These are phyloP conservation scores for Xylophagus ater DNA, from an alignment of 2,888 invertebrate genomes.

Conservation along the genomic window DNA sequence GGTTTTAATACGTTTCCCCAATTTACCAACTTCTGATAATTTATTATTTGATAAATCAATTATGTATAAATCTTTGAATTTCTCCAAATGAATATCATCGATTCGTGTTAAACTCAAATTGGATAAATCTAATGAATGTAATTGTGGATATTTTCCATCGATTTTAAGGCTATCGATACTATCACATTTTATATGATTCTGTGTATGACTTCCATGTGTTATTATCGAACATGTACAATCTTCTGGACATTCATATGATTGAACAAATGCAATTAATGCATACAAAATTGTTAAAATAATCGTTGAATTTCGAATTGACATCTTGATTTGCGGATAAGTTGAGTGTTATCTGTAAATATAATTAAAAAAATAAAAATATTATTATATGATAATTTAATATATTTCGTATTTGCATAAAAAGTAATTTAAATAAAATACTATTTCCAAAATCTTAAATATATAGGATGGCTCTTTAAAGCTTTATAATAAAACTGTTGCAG, in stretches of 20 bases:
- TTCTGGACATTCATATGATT: conserved; percentile 26
- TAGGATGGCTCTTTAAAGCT: no score
- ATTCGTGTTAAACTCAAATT: conserved; percentile 48
- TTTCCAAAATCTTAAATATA: no score
- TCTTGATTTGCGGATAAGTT: conserved; percentile 5
- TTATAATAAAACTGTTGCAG: no score
- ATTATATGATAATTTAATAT: background rate
- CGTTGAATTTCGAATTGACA: conserved; percentile 7
- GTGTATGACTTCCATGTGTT: conserved; percentile 22
- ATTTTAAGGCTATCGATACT: conserved; percentile 27
- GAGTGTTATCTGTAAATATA: conserved; percentile 6
- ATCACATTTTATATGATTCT: conserved; percentile 34
- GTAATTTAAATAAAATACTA: background rate
- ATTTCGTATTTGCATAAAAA: background rate
- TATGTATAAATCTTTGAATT: conserved; percentile 48
- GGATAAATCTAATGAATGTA: conserved; percentile 49
- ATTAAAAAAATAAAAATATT: background rate
- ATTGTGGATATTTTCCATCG: conserved; percentile 25
- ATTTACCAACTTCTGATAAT: conserved; percentile 46
- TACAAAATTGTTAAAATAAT: conserved; percentile 7
- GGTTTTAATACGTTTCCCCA: conserved; percentile 48
- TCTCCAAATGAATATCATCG: conserved; percentile 44
- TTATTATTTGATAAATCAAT: conserved; percentile 54
- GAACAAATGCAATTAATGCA: conserved; percentile 10
- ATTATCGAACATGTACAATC: conserved; percentile 30